These are phyloP conservation scores for Pollicipes pollicipes DNA, from an alignment of 1,140 invertebrate genomes.

Conservation along the genomic window DNA sequence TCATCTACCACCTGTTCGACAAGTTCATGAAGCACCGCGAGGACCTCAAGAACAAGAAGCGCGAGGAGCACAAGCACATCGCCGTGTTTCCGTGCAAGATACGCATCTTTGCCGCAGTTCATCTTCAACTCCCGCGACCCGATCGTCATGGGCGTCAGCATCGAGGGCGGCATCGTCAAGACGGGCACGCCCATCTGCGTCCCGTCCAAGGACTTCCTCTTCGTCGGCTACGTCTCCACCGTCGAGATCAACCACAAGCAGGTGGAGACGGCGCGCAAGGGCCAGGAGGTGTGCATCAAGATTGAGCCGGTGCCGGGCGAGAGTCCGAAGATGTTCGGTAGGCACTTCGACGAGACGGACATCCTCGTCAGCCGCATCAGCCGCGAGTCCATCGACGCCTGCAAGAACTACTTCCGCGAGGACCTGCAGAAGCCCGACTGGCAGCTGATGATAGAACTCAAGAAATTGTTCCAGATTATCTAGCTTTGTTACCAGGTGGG, in stretches of 20 bases:
- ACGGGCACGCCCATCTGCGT: constrained; percentile 94
- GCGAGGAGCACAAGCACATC: constrained; percentile 85
- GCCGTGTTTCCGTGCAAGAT: constrained; percentile 98
- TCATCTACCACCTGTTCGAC: constrained; percentile 99
- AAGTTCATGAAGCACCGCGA: constrained; percentile 88
- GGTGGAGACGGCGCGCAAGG: constrained; percentile 80
- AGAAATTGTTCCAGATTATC: constrained; percentile 93
- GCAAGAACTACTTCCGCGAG: constrained; percentile 96
- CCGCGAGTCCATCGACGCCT: constrained; percentile 92
- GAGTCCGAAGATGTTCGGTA: constrained; percentile 91
- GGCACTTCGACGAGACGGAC: constrained; percentile 95
- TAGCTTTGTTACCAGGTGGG: constrained; percentile 24
- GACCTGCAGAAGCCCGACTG: constrained; percentile 92
- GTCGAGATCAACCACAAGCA: constrained; percentile 67
- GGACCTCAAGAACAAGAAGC: constrained; percentile 77
- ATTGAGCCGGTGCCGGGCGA: constrained; percentile 94
- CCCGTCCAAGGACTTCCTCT: constrained; percentile 87
- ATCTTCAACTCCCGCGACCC: constrained; percentile 96
- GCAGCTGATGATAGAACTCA: constrained; percentile 94
- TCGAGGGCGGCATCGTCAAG: constrained; percentile 88
- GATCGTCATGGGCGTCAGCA: constrained; percentile 86
- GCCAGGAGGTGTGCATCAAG: constrained; percentile 96
- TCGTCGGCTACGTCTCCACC: constrained; percentile 83
- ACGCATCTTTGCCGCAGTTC: constrained; percentile 63
- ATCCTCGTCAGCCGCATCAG: constrained; percentile 92